Percentiles rank a stretch among this genome's conserved stretches.
Evolutionary conservation across 2,888 invertebrate genomes (phyloP).

Genomic region (Nineta flava): DNA sequence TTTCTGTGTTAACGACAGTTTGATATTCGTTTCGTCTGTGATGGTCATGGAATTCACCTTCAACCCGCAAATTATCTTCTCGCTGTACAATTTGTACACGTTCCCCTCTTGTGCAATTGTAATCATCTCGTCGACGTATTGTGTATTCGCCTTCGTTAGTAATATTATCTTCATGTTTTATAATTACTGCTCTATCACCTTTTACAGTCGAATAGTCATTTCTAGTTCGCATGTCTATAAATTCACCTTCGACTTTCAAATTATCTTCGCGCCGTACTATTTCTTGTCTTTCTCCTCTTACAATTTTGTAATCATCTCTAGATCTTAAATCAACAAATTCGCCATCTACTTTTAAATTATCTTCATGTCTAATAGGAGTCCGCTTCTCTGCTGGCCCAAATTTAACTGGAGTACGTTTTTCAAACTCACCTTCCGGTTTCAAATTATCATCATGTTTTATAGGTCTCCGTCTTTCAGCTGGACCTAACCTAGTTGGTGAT

Average conservation of each 20-base stretch:
- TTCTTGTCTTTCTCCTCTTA: slow-evolving; percentile 39
- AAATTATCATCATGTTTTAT: slow-evolving; percentile 25
- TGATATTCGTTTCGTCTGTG: slow-evolving; percentile 11
- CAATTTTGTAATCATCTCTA: slow-evolving; percentile 36
- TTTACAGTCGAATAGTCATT: slow-evolving; percentile 36
- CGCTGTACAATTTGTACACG: slow-evolving; percentile 37
- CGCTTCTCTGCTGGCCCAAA: slow-evolving; percentile 38
- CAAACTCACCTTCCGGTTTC: slow-evolving; percentile 28
- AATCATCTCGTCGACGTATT: slow-evolving; percentile 36
- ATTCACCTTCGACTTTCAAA: slow-evolving; percentile 35
- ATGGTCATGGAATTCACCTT: slow-evolving; percentile 29
- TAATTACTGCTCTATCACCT: slow-evolving; percentile 43
- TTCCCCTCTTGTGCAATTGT: slow-evolving; percentile 37
- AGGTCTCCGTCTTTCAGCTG: slow-evolving; percentile 14
- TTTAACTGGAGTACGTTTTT: slow-evolving; percentile 24
- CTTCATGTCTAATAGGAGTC: slow-evolving; percentile 24
- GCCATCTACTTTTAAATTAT: slow-evolving; percentile 39
- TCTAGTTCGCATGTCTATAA: slow-evolving; percentile 31
- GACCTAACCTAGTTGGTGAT: slow-evolving; percentile 22
- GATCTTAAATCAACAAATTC: slow-evolving; percentile 34
- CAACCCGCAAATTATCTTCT: slow-evolving; percentile 40
- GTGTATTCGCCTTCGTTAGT: slow-evolving; percentile 49
- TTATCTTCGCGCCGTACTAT: slow-evolving; percentile 39
- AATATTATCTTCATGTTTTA: slow-evolving; percentile 48
- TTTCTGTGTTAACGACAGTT: slow-evolving; percentile 20